A percentile compares a stretch with the other conserved stretches of the same genome.
phyloP scores from a whole-genome alignment of 2,113 vertebrate species.

The Anas platyrhynchos region DNA sequence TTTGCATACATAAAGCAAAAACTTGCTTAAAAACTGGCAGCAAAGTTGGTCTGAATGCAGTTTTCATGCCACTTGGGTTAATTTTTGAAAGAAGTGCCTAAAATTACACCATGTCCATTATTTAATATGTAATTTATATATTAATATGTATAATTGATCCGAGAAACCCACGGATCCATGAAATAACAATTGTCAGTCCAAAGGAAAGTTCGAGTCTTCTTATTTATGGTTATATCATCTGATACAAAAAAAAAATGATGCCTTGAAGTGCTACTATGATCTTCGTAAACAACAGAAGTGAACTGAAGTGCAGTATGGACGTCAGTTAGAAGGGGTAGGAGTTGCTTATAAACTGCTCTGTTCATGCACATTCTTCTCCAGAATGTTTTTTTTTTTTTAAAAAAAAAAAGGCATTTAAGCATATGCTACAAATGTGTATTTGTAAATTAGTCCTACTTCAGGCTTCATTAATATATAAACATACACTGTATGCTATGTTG shows the following conservation, averaged over 20 bases:
- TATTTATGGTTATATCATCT: neutral
- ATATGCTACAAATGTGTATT: neutral
- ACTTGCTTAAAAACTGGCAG: neutral
- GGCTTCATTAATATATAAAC: neutral
- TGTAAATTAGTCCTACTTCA: neutral
- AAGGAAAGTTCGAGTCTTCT: neutral
- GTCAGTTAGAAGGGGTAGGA: neutral
- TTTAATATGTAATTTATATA: too few species aligned
- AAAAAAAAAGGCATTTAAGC: neutral
- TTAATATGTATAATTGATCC: neutral
- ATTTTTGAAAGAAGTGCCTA: neutral
- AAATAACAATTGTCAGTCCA: neutral
- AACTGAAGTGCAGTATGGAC: neutral
- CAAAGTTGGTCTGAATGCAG: neutral
- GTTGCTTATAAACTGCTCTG: neutral
- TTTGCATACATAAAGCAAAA: neutral
- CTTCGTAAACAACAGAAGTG: neutral
- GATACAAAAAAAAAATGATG: neutral
- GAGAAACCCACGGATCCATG: neutral
- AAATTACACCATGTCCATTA: neutral
- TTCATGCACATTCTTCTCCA: neutral
- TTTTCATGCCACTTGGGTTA: neutral
- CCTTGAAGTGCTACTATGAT: neutral
- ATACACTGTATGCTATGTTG: neutral
- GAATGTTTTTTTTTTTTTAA: too few species aligned